phyloP scores from a whole-genome alignment of 1,140 invertebrate genomes.

The Drosophila kohkoa region DNA sequence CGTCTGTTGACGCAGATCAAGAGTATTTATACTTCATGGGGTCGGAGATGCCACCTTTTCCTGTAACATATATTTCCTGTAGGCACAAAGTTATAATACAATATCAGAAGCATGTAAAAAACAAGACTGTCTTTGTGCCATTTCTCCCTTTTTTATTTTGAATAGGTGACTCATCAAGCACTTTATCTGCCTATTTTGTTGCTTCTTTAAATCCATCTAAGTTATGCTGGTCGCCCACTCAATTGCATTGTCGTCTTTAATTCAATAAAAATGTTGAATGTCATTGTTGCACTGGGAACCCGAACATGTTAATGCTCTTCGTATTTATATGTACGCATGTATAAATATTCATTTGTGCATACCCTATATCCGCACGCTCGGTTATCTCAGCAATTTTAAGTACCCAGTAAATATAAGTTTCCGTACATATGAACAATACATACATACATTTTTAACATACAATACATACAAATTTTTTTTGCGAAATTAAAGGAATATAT shows the following conservation, averaged over 20 bases:
- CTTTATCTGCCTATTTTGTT: conserved; percentile 38
- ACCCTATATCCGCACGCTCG: conserved; percentile 43
- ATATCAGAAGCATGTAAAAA: too few relatives aligned
- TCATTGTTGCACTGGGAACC: conserved; percentile 43
- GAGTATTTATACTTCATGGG: too few relatives aligned
- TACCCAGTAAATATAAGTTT: conserved; percentile 20
- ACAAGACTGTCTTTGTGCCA: neutral
- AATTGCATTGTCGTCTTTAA: conserved; percentile 76
- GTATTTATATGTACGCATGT: conserved; percentile 13
- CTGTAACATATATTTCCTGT: too few relatives aligned
- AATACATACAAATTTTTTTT: conserved; percentile 3
- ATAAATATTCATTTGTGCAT: too few relatives aligned
- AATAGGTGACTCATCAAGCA: conserved; percentile 30
- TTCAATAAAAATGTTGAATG: conserved; percentile 64
- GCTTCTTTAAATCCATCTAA: conserved; percentile 21
- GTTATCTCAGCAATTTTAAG: conserved; percentile 38
- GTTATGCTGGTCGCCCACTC: conserved; percentile 48
- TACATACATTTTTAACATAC: neutral
- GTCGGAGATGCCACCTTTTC: too few relatives aligned
- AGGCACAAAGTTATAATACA: too few relatives aligned
- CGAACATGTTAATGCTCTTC: neutral
- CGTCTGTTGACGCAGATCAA: too few relatives aligned
- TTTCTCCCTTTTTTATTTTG: conserved; percentile 29
- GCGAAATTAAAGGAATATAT: too few relatives aligned
- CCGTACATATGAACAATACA: conserved; percentile 18